Base-by-base conservation (phyloP, 1,140 invertebrate species). In the Carposina sasakii region DNA sequence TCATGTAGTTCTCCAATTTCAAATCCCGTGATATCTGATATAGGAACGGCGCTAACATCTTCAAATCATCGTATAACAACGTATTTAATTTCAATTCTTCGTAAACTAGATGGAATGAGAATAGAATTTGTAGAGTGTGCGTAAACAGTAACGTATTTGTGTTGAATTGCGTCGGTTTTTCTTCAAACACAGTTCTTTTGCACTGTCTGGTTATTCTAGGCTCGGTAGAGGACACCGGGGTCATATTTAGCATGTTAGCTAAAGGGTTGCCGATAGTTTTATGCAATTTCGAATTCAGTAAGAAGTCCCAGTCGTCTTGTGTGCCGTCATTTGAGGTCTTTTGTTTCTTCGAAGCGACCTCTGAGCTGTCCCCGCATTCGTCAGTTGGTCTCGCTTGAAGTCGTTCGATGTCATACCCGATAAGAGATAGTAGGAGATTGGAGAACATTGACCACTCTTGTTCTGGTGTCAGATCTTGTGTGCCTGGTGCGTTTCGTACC, bases 81-180 rank as follows among this genome's bases (percentile, higher is more conserved):
- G 88, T 86, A 66, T 95, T 93, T 24, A 97, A 71, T 76, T 97
- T 97, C 1, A 96, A 86, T 68, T 98, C 96, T 87, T 98, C 96
- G 75, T 97, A 98, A 0, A 96, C 83, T 9, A 98, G 83, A 85
- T 98, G 96, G 24, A 98, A 85, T 0, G 92, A 88, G 75, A 91
- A 95, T 31, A 96, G 86, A 20, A 97, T 87, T 21, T 91, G 77
- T 12, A 93, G 87, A 8, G 95, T 88, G 63, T 93, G 90, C 0
- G 89, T 87, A 68, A 94, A 96, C 1, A 97, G 79, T 13, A 90
- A 71, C 1, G 93, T 88, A 53, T 89, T 89, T 1, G 81, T 82
- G 49, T 92, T 93, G 20, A 93, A 88, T 60, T 87, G 83, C 9
- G 76, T 79, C 22, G 59, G 66, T 57, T 67, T 85, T 36, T 71